Percentiles rank a stretch among this genome's conserved stretches.
phyloP scores from a whole-genome alignment of 2,797 vertebrate species.

The Sylvia borin region DNA sequence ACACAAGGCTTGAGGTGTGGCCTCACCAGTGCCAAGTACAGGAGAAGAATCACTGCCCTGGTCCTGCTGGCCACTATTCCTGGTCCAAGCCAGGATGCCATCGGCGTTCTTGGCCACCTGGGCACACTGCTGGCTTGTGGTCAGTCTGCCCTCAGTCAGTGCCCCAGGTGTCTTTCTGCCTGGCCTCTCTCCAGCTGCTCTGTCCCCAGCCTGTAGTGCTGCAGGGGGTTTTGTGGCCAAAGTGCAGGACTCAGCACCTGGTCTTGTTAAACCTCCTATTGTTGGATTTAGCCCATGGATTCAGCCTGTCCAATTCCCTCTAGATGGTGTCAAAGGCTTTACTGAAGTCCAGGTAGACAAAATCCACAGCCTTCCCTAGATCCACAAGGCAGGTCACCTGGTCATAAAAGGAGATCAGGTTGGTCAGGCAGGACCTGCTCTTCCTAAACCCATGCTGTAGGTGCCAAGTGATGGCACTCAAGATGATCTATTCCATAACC shows the following conservation, averaged over 20 bases:
- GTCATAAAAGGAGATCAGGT: background rate
- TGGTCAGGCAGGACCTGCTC: background rate
- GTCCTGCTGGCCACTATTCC: background rate
- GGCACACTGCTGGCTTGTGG: background rate
- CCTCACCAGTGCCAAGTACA: background rate
- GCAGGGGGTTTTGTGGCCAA: background rate
- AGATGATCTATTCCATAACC: background rate
- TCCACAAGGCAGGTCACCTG: background rate
- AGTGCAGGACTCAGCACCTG: background rate
- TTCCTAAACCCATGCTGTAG: background rate
- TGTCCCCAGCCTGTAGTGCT: background rate
- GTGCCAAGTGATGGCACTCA: background rate
- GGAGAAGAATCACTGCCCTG: background rate
- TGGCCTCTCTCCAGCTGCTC: background rate
- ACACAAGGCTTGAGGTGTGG: background rate
- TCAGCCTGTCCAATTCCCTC: background rate
- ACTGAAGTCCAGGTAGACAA: background rate
- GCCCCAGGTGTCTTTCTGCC: background rate
- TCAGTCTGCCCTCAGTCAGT: background rate
- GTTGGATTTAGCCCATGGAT: background rate
- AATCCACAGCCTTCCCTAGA: background rate
- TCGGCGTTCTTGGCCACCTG: background rate
- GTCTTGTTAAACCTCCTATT: background rate
- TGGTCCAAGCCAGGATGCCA: background rate
- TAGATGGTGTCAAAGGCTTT: background rate